A percentile compares a stretch with the other conserved stretches of the same genome.
These are phyloP conservation scores for Clarias fuscus DNA, from an alignment of 2,797 vertebrate species.

Conservation along the genomic window DNA sequence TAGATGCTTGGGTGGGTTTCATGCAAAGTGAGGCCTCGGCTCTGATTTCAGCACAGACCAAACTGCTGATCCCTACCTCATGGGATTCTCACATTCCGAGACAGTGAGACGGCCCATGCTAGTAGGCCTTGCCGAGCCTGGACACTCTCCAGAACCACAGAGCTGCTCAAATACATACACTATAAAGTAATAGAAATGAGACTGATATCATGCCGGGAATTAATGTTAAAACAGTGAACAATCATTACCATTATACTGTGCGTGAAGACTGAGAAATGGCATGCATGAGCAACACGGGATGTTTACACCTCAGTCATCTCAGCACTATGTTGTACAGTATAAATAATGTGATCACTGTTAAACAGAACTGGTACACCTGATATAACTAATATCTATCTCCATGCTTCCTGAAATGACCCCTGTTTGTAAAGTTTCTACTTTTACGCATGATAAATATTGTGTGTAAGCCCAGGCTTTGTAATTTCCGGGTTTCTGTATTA, in stretches of 20 bases:
- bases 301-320: not conserved
- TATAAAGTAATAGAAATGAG: slow-evolving; percentile 1
- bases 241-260: not conserved
- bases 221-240: not conserved
- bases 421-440: slow-evolving; percentile 4
- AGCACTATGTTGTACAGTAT: not conserved
- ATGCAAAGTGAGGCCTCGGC: slow-evolving; percentile 40
- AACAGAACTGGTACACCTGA: not conserved
- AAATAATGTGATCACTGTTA: not conserved
- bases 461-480: not conserved
- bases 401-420: not conserved
- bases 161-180: slow-evolving; percentile 24
- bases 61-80: slow-evolving; percentile 39
- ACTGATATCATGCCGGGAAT: slow-evolving; percentile 22
- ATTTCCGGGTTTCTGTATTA: slow-evolving; percentile 6
- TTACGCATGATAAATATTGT: not conserved
- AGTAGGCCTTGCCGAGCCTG: slow-evolving; percentile 36
- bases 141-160: slow-evolving; percentile 50
- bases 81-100: slow-evolving; percentile 50
- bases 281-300: not conserved
- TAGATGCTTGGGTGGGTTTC: slow-evolving; percentile 31
- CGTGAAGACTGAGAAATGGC: not conserved
- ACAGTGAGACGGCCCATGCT: slow-evolving; percentile 38
- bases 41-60: slow-evolving; percentile 42
- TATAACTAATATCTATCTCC: not conserved